These are phyloP conservation scores for Sebastes alutus DNA, from an alignment of 2,797 vertebrate genomes.

Conservation along the genomic window DNA sequence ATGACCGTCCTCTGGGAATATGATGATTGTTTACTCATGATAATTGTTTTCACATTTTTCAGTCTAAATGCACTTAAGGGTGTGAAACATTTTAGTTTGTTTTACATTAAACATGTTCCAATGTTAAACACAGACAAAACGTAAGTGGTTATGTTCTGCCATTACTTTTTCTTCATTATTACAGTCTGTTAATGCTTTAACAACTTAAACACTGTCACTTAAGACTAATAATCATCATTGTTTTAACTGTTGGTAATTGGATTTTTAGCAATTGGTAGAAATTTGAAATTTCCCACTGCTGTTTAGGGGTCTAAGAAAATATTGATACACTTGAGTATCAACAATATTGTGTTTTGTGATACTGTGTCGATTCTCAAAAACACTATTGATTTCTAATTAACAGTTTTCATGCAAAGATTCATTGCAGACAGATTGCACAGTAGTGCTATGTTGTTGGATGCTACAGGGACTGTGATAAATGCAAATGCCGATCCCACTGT, in stretches of 20 bases:
- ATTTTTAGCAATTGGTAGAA: background rate
- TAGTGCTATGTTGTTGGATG: background rate
- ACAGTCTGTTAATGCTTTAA: background rate
- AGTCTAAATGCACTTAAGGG: background rate
- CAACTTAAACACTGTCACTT: background rate
- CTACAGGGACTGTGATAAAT: background rate
- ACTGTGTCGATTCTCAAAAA: background rate
- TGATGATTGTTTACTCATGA: constrained; percentile 28
- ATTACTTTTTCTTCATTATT: background rate
- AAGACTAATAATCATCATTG: background rate
- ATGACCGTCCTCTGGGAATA: constrained; percentile 48
- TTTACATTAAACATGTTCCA: background rate
- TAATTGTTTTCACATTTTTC: constrained; percentile 46
- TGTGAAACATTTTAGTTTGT: constrained; percentile 13
- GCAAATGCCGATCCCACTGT: background rate
- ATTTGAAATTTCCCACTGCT: background rate
- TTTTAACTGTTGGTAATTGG: background rate
- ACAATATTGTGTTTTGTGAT: background rate
- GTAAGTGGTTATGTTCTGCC: background rate
- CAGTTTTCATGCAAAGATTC: background rate
- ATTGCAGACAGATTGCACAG: background rate
- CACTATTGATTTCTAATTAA: background rate
- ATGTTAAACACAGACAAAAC: background rate
- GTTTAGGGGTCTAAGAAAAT: background rate
- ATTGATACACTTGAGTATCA: background rate